Base-by-base conservation (phyloP, 2,113 vertebrate species). In the Aldabrachelys gigantea region DNA sequence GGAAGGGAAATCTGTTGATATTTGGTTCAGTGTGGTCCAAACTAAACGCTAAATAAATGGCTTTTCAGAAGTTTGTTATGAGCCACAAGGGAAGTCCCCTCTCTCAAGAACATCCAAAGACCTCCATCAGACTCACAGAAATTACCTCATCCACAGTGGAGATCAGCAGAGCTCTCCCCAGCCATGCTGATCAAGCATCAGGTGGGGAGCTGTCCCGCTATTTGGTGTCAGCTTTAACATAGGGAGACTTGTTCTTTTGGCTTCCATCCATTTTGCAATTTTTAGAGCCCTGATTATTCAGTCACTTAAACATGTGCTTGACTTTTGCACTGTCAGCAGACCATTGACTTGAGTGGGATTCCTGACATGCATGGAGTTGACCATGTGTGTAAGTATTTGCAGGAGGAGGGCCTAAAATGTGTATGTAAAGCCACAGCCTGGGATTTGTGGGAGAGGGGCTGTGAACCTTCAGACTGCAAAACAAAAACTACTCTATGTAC, bases 181-280 rank as follows among this genome's bases (percentile, higher is more conserved):
- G 49, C 29, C 35, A 16, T 69, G 12, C 27, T 31, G n/a, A 44
- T 10, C 22, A 5, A 4, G 41, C 41, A 52, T 0, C 1, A 79
- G 47, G 10, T 35, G 41, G 16, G 10, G 27, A 5, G n/a, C 24
- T 0, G 1, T 7, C 53, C 16, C 0, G 1, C 0, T 0, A 9
- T 72, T 72, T 1, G 0, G 47, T 10, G 38, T 41, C 8, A 57
- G 24, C 3, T 56, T n/a, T 35, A 31, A 54, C 50, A n/a, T 50
- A 29, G 13, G 25, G 27, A 62, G 29, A 62, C 25, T 62, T 62
- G 59, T 80, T 14, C 29, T n/a, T 53, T 35, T 24, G 80, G 52
- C 49, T 53, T 57, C 9, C 19, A 31, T 14, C 13, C 16, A 25
- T 25, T 81, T 82, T 3, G 0, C 13, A 35, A 24, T 24, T 52